Evolutionary conservation across 2,888 invertebrate genomes (phyloP).

Genomic region (Conomelus anceps): DNA sequence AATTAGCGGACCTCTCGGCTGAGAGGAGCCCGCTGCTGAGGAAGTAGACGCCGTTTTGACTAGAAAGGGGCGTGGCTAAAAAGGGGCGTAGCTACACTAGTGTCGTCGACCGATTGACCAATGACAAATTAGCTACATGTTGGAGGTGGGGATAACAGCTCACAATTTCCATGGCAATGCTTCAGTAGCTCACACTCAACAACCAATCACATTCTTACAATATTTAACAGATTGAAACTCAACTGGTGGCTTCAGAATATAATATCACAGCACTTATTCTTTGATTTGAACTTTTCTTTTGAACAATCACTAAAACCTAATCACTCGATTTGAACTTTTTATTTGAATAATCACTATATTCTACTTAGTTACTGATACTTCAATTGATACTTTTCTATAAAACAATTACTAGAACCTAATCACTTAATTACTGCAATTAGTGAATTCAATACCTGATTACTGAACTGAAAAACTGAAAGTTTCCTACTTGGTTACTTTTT

Average conservation of each 20-base stretch:
- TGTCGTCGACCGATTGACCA: background rate
- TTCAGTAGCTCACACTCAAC: background rate
- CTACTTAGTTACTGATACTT: no score
- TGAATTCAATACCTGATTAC: no score
- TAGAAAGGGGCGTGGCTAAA: background rate
- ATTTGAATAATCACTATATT: no score
- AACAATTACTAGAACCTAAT: no score
- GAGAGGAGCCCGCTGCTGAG: constrained; percentile 13
- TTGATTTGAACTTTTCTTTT: background rate
- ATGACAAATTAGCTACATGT: background rate
- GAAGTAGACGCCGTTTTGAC: constrained; percentile 20
- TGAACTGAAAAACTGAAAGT: no score
- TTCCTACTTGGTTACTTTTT: no score
- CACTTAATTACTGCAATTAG: no score
- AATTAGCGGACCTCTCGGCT: constrained; percentile 15
- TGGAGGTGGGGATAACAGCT: background rate
- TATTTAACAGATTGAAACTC: background rate
- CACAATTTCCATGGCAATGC: background rate
- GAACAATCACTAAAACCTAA: no score
- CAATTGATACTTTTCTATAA: background rate
- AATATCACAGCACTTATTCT: background rate
- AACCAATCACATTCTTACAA: background rate
- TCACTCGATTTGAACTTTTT: no score
- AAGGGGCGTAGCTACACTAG: background rate
- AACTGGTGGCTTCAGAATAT: background rate